These are phyloP conservation scores for Poeciliopsis gracilis DNA, from an alignment of 2,797 vertebrate genomes.

Conservation along the genomic window DNA sequence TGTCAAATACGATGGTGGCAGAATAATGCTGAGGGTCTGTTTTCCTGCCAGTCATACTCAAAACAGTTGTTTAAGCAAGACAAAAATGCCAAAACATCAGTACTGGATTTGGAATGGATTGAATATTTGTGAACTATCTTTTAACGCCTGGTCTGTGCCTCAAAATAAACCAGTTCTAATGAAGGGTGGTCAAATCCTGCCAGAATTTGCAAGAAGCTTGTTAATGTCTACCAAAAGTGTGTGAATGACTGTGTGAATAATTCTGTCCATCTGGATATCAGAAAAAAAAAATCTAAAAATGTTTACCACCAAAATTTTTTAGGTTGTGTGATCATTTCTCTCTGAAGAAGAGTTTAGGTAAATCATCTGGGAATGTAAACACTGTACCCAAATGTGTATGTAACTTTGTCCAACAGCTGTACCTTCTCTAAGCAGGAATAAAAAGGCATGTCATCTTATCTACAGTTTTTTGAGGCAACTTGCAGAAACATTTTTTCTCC, in stretches of 20 bases:
- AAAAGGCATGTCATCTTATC: slow-evolving; percentile 1
- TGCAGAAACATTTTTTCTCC: slow-evolving; percentile 5
- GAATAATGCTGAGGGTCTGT: not conserved
- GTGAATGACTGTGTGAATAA: not conserved
- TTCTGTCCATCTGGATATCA: not conserved
- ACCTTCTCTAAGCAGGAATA: not conserved
- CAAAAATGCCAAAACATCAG: not conserved
- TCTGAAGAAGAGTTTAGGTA: not conserved
- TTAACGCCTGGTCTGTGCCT: not conserved
- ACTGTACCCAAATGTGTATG: not conserved
- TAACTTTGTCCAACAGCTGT: not conserved
- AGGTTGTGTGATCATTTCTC: not conserved
- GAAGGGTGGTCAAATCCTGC: not conserved
- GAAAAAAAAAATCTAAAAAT: not conserved
- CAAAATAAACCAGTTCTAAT: not conserved
- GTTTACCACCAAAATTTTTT: no score
- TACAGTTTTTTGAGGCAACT: not conserved
- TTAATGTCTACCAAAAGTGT: not conserved
- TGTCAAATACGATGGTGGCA: not conserved
- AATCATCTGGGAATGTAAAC: not conserved
- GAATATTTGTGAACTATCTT: not conserved
- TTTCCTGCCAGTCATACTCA: not conserved
- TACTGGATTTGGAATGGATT: not conserved
- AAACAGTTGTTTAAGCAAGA: not conserved
- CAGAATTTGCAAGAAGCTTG: not conserved